Percentiles rank a stretch among this genome's conserved stretches.
Conservation (phyloP, 2,888 invertebrate genomes). For the Cyaniris semiargus region DNA sequence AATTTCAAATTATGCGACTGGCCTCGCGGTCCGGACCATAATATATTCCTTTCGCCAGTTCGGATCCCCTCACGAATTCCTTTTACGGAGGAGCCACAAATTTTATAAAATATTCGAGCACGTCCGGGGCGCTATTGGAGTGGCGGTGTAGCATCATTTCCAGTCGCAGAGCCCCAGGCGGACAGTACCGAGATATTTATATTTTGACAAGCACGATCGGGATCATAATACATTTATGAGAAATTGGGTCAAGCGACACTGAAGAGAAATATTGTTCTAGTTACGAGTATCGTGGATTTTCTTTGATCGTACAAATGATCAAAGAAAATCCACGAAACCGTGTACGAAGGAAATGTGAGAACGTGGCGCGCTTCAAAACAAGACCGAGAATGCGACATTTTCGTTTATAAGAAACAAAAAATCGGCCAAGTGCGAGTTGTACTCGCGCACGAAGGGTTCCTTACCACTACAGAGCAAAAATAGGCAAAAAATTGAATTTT, state of each 20-base stretch:
- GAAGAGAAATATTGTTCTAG: background rate
- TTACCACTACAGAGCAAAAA: no score
- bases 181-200: constrained; percentile 16
- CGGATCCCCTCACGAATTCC: background rate
- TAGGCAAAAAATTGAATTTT: no score
- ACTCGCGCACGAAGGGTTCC: no score
- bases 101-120: constrained; percentile 33
- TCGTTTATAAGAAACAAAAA: background rate
- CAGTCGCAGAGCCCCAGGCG: constrained; percentile 15
- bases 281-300: background rate
- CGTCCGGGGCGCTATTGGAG: constrained; percentile 23
- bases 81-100: constrained; percentile 9
- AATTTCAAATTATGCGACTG: background rate
- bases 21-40: background rate
- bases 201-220: constrained; percentile 23
- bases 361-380: background rate
- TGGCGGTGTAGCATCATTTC: constrained; percentile 9
- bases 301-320: background rate
- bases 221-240: constrained; percentile 19
- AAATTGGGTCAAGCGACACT: background rate
- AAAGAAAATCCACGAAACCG: no score
- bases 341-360: background rate
- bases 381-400: background rate
- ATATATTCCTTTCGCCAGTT: constrained; percentile 4
- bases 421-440: no score